These are phyloP conservation scores for Chaetodon auriga DNA, from an alignment of 2,113 vertebrate genomes.

Conservation along the genomic window DNA sequence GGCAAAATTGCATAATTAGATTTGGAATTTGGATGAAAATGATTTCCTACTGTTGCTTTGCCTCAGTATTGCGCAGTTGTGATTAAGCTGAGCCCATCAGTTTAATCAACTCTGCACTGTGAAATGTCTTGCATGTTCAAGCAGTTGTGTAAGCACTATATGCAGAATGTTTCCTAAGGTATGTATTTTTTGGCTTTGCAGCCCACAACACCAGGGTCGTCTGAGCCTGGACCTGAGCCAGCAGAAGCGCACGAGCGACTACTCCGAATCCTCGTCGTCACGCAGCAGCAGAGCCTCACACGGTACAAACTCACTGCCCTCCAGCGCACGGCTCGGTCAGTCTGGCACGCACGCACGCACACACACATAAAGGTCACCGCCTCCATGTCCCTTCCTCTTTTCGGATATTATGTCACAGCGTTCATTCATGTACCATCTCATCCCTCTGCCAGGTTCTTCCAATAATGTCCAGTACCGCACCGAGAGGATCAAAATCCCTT, in stretches of 20 bases:
- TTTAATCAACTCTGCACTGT: conserved; percentile 25
- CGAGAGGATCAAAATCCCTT: conserved; percentile 97
- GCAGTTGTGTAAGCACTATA: background rate
- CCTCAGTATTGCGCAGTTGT: conserved; percentile 12
- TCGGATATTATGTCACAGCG: background rate
- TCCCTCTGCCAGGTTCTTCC: conserved; percentile 88
- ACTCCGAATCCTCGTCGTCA: conserved; percentile 88
- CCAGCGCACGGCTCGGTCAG: conserved; percentile 94
- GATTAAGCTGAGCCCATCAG: conserved; percentile 13
- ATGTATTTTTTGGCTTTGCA: conserved; percentile 48
- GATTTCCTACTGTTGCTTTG: conserved; percentile 19
- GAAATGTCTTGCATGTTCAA: conserved; percentile 3
- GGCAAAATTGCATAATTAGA: conserved; percentile 27
- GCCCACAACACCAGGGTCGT: conserved; percentile 94
- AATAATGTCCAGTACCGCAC: conserved; percentile 94
- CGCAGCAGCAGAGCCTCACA: conserved; percentile 91
- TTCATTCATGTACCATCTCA: conserved; percentile 26
- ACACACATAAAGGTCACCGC: conserved; percentile 23
- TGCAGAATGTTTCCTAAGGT: background rate
- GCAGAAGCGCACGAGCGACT: conserved; percentile 88
- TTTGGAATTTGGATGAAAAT: background rate
- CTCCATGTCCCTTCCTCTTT: conserved; percentile 10
- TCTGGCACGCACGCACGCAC: conserved; percentile 67
- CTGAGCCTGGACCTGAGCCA: conserved; percentile 96
- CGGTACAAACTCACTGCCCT: conserved; percentile 95